Conservation (phyloP, 2,888 invertebrate genomes). For the Tenodera sinensis region DNA sequence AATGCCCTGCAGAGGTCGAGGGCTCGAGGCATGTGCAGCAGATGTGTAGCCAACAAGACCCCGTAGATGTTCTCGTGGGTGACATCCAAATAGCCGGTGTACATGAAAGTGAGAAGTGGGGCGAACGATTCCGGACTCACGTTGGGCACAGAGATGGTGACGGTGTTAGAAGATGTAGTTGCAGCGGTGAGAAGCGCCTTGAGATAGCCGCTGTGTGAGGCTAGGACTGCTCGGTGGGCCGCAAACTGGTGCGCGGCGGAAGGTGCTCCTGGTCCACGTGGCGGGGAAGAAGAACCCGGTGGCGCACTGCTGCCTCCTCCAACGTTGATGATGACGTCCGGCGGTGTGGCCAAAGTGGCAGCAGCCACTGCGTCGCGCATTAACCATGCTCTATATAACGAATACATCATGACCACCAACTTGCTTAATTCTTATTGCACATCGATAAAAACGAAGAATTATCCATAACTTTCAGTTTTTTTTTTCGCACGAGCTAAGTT, state of each 20-base stretch:
- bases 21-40: slow-evolving; percentile 70
- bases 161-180: slow-evolving; percentile 18
- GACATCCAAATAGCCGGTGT: slow-evolving; percentile 67
- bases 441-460: neutral
- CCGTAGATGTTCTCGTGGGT: slow-evolving; percentile 68
- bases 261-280: neutral
- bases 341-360: slow-evolving; percentile 46
- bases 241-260: slow-evolving; percentile 52
- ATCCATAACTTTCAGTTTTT: too few relatives aligned
- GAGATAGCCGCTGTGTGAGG: slow-evolving; percentile 68
- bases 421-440: neutral
- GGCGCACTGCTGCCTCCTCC: slow-evolving; percentile 41
- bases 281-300: neutral
- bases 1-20: slow-evolving; percentile 64
- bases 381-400: slow-evolving; percentile 48
- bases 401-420: slow-evolving; percentile 43
- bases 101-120: slow-evolving; percentile 67
- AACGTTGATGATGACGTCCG: slow-evolving; percentile 62
- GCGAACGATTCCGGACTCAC: slow-evolving; percentile 49
- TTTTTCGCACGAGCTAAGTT: neutral
- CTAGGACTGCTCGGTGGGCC: slow-evolving; percentile 62
- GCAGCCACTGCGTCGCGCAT: slow-evolving; percentile 36
- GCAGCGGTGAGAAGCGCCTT: slow-evolving; percentile 54
- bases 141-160: slow-evolving; percentile 51
- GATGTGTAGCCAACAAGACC: slow-evolving; percentile 65